Evolutionary conservation across 2,113 vertebrate species (phyloP), one percentile per base, ranked within the genome.

Genomic region (Enhydra lutris): DNA sequence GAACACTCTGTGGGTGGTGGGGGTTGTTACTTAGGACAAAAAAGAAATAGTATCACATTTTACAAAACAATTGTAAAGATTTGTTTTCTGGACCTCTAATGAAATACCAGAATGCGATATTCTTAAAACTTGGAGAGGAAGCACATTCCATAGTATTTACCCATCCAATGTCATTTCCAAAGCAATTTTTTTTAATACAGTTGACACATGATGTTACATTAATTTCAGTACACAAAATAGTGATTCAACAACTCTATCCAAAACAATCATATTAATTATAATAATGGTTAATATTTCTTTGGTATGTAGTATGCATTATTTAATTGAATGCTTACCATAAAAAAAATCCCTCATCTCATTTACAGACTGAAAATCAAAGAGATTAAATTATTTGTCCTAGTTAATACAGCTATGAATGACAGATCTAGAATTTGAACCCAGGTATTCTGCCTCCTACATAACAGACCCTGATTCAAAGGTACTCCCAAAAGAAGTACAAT

Each of bases 361-460:
- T 85, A 87, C 9, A 92, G 3, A 61, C 61, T 69, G 13, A 74
- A 79, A 74, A 63, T 52, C 69, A 79, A 92, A 90, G 31, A 81
- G 1, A 29, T 82, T 73, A 96, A 94, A 45, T 65, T 74, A 97
- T 80, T 59, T 79, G 29, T 24, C 74, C 39, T 85, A 79, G 23
- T 88, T 91, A 89, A 94, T 21, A 20, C 14, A 91, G 14, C 36
- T 39, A 96, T 69, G 89, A 91, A 34, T 31, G 34, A 63, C 34
- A 91, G 14, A 17, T 20, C 29, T 96, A 9, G 55, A 95, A 87
- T 94, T 63, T 90, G 90, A 98, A 84, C 17, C n/a, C 15, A 63
- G 11, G 31, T 83, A 52, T 96, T 95, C 45, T 90, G 36, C 73
- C 42, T 90, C 9, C 71, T 47, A 52, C 39, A 39, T 17, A 89